Base-by-base conservation (phyloP, 1,140 invertebrate species). In the Drosophila ficusphila region DNA sequence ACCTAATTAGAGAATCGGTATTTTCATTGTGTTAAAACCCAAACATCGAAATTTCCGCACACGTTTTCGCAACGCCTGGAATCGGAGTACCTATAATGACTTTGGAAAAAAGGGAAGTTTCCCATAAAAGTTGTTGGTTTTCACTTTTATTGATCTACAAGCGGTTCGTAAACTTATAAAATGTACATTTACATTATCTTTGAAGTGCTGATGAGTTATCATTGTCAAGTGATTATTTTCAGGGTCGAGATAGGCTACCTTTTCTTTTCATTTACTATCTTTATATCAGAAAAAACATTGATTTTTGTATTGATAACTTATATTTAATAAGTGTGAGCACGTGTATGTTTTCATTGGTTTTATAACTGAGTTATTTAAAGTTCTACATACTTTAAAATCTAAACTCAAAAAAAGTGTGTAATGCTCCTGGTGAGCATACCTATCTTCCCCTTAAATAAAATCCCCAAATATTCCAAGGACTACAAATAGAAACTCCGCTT, bases 21-120 rank as follows among this genome's bases (percentile, higher is more conserved):
- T 90, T 90, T 90, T 90, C 86, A 82, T 90, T 90, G 70, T 90
- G 81, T 41, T 69, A 90, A 90, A 90, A 90, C 86, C 86, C 86
- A 90, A 86, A 70, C 12, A 72, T 71, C 34, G 29, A 82, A 88
- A 68, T 88, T 88, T 88, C 82, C 82, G 51, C 51, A 62, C 56
- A 82, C 71, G 41, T 88, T 86, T 75, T 78, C 19, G 41, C 21
- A 4, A 41, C 21, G 33, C 33, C 71, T 48, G 60, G 42, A 27
- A 14, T 34, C 34, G 36, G 60, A 73, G 60, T 46, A 21, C 25
- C 70, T 56, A 76, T 49, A 58, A 62, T 83, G 76, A 85, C 76
- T 79, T 76, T 67, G 36, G 33, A 34, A 12, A 52, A 75, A 36
- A 21, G 42, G 54, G 54, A 58, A 36, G 67, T 64, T 47, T 7